phyloP scores from a whole-genome alignment of 2,797 vertebrate species.

The Siniperca undulata region DNA sequence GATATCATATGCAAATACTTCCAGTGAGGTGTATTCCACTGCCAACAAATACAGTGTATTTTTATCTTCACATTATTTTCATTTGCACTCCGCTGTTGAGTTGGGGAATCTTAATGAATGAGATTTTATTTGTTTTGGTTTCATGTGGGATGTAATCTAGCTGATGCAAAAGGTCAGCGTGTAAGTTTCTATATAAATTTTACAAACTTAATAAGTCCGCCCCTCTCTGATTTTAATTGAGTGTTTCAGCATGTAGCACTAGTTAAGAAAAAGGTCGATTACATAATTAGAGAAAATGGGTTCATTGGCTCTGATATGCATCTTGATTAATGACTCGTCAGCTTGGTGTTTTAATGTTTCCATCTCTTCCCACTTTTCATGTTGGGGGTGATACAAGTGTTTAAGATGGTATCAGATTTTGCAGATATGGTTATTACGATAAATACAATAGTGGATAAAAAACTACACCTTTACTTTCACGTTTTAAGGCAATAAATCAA shows the following conservation, averaged over 20 bases:
- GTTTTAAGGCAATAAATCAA: background rate
- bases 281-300: constrained; percentile 71
- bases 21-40: background rate
- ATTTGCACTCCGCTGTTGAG: constrained; percentile 10
- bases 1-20: background rate
- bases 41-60: background rate
- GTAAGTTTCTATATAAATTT: constrained; percentile 40
- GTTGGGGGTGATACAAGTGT: constrained; percentile 11
- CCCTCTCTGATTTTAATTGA: constrained; percentile 58
- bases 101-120: constrained; percentile 27
- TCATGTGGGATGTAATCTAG: constrained; percentile 22
- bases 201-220: constrained; percentile 40
- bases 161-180: constrained; percentile 46
- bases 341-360: constrained; percentile 23
- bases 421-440: background rate
- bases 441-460: background rate
- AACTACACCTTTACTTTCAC: background rate
- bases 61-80: constrained; percentile 9
- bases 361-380: constrained; percentile 6
- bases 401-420: constrained; percentile 4
- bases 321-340: constrained; percentile 62
- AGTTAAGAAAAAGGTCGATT: constrained; percentile 68
- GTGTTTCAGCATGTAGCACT: constrained; percentile 34
- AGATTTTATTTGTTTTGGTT: constrained; percentile 35
- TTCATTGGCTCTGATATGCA: constrained; percentile 53